These are phyloP conservation scores for Clarias platycephalus DNA, from an alignment of 2,797 vertebrate species.

Conservation along the genomic window DNA sequence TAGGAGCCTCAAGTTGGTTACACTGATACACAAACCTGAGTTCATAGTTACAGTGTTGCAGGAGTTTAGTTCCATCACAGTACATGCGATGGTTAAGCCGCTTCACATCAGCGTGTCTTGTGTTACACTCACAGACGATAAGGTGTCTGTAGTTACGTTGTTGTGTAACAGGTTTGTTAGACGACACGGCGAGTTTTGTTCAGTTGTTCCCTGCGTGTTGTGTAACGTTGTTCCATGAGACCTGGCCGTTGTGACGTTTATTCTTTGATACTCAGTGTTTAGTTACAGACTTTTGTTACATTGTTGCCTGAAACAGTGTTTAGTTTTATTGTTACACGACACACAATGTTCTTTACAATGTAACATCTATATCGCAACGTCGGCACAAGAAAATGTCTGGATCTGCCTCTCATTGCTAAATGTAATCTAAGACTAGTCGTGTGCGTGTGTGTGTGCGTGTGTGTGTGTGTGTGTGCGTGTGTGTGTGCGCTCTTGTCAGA, in stretches of 20 bases:
- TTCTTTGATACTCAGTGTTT: not conserved
- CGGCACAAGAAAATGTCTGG: not conserved
- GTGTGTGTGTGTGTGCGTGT: conserved; percentile 19
- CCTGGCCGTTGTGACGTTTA: not conserved
- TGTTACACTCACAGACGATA: not conserved
- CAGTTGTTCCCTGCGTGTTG: not conserved
- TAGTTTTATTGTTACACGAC: not conserved
- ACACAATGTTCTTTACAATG: not conserved
- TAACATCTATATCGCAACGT: not conserved
- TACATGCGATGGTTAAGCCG: no score
- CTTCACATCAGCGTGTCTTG: not conserved
- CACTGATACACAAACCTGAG: not conserved
- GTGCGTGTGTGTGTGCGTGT: not conserved
- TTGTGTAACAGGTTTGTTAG: not conserved
- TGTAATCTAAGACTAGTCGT: conserved; percentile 15
- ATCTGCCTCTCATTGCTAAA: not conserved
- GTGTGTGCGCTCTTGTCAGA: not conserved
- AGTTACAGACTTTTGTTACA: not conserved
- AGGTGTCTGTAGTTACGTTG: not conserved
- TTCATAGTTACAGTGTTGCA: not conserved
- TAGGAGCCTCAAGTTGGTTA: not conserved
- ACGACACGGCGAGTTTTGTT: not conserved
- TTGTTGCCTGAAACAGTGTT: not conserved
- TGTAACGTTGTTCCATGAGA: not conserved
- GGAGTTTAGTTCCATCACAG: not conserved